Evolutionary conservation across 2,113 vertebrate species (phyloP), one percentile per base, ranked within the genome.

Genomic region (Esox niger): DNA sequence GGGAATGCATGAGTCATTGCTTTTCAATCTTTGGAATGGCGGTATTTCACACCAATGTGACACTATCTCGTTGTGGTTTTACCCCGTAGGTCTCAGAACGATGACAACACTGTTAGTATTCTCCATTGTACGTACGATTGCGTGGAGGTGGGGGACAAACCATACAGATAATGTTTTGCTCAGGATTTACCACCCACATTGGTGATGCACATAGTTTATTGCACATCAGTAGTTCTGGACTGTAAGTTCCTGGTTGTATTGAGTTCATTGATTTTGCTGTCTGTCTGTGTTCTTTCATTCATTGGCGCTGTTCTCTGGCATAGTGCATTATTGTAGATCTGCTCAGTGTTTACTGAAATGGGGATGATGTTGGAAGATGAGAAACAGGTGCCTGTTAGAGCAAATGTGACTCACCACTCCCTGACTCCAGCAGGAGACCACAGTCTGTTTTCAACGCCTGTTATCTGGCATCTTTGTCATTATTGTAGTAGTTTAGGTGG

Each of bases 321-420:
- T 84, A 80, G 33, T 64, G 2, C 25, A 56, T n/a, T n/a, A n/a
- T n/a, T n/a, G 25, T 59, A 66, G 59, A 68, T 77, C 66, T 29
- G 33, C 43, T 66, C 62, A n/a, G 56, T 75, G 76, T 70, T 80
- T 38, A 59, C 2, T 77, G 79, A 74, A 56, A 74, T 76, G 75
- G 56, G 74, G 73, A 75, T 83, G 35, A 87, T 75, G 35, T 46
- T 71, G 69, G 62, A 74, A 66, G 79, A 85, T 70, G 68, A 49
- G 57, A 43, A 74, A 71, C 69, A 75, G 75, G 69, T 79, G 73
- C 60, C 70, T 59, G 52, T 77, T 23, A 72, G 38, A 26, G 47
- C 60, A n/a, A 52, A 8, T 15, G 1, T 52, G 47, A 21, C n/a
- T 52, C 47, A 52, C n/a, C 47, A 17, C 21, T 15, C 23, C 8